Evolutionary conservation across 2,797 vertebrate species (phyloP).

Genomic region (Centropyge bicolor): DNA sequence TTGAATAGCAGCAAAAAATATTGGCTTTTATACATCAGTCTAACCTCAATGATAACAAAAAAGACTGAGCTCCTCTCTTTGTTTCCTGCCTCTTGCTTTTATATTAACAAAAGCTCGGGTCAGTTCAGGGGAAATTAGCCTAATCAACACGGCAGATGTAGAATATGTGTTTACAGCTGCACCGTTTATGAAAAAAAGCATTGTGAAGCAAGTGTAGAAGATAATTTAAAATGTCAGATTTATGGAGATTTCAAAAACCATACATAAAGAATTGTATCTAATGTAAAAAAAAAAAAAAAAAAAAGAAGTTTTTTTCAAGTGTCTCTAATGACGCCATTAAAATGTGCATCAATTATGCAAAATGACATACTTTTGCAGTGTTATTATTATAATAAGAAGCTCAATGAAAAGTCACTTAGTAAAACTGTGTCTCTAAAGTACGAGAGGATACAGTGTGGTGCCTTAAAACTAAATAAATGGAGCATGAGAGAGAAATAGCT

Average conservation of each 20-base stretch:
- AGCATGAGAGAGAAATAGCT: slow-evolving; percentile 19
- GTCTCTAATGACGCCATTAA: not conserved
- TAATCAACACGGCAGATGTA: slow-evolving; percentile 41
- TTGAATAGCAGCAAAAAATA: slow-evolving; percentile 41
- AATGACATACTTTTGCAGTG: not conserved
- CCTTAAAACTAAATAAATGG: slow-evolving; percentile 27
- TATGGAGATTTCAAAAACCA: not conserved
- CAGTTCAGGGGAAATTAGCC: slow-evolving; percentile 23
- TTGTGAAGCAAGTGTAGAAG: not conserved
- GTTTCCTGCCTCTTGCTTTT: slow-evolving; percentile 1
- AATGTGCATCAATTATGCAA: not conserved
- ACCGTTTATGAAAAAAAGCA: not conserved
- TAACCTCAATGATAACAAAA: slow-evolving; percentile 25
- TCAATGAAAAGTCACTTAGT: not conserved
- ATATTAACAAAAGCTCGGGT: slow-evolving; percentile 18
- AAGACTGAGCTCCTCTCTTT: not conserved
- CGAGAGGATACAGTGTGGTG: not conserved
- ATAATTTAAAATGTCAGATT: not conserved
- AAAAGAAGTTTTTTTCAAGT: not conserved
- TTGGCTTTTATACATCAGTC: slow-evolving; percentile 32
- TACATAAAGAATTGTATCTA: not conserved
- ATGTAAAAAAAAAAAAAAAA: no score
- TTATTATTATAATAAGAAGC: not conserved
- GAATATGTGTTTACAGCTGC: slow-evolving; percentile 10
- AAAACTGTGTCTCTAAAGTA: not conserved